Evolutionary conservation across 1,140 invertebrate genomes (phyloP).

Genomic region (Drosophila navojoa): DNA sequence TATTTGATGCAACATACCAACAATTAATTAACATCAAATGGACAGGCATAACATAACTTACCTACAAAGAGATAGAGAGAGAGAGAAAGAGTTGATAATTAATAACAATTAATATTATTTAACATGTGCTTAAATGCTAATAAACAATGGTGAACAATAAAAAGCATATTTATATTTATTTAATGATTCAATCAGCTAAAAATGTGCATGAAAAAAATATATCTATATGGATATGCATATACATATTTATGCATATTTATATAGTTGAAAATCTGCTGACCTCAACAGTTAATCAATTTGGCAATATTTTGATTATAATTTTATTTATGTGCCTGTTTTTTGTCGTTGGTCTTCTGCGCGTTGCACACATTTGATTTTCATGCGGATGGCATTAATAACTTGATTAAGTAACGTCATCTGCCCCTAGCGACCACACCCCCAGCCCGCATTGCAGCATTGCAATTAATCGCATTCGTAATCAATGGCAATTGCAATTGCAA

Average conservation of each 20-base stretch:
- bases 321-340: slow-evolving; percentile 52
- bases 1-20: slow-evolving; percentile 53
- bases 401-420: slow-evolving; percentile 40
- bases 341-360: slow-evolving; percentile 7
- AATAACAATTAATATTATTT: slow-evolving; percentile 30
- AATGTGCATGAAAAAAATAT: not conserved
- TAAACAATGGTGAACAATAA: slow-evolving; percentile 21
- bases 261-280: slow-evolving; percentile 16
- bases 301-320: slow-evolving; percentile 60
- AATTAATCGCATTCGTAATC: slow-evolving; percentile 68
- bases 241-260: not conserved
- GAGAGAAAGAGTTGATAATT: slow-evolving; percentile 11
- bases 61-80: slow-evolving; percentile 53
- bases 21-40: slow-evolving; percentile 36
- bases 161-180: slow-evolving; percentile 17
- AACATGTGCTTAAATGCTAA: slow-evolving; percentile 31
- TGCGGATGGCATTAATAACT: slow-evolving; percentile 64
- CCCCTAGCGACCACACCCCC: not conserved
- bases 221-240: not conserved
- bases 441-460: not conserved
- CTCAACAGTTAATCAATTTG: slow-evolving; percentile 41
- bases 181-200: slow-evolving; percentile 22
- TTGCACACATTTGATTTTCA: slow-evolving; percentile 25
- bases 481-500: slow-evolving; percentile 51
- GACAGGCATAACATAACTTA: slow-evolving; percentile 51